A percentile compares a stretch with the other conserved stretches of the same genome.
These are phyloP conservation scores for Balaeniceps rex DNA, from an alignment of 2,113 vertebrate species.

Conservation along the genomic window DNA sequence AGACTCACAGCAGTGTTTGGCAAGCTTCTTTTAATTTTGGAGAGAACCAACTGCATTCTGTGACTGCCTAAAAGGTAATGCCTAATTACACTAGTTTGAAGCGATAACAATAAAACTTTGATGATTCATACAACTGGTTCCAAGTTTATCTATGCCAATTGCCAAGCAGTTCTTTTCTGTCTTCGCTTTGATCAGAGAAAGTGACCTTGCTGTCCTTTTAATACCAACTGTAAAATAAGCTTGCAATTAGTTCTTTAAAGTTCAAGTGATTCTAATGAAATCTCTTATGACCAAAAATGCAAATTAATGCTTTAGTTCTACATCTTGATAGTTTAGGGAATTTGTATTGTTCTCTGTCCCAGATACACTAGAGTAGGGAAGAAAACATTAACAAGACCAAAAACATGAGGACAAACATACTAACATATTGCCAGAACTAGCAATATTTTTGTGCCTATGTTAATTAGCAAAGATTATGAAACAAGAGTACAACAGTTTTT, in stretches of 20 bases:
- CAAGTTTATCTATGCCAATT: not conserved
- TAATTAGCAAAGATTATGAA: constrained; percentile 1
- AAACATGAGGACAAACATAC: not conserved
- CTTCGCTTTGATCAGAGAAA: constrained; percentile 47
- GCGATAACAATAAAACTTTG: not conserved
- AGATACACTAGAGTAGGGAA: not conserved
- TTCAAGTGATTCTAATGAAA: constrained; percentile 50
- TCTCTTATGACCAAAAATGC: constrained; percentile 43
- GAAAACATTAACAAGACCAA: not conserved
- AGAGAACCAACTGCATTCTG: not conserved
- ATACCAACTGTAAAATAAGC: constrained; percentile 19
- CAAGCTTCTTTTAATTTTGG: not conserved
- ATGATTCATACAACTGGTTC: constrained; percentile 12
- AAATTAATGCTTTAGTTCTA: constrained; percentile 42
- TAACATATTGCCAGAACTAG: not conserved
- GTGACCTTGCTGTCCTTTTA: constrained; percentile 37
- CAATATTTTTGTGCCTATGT: not conserved
- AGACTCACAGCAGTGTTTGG: not conserved
- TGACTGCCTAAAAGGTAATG: not conserved
- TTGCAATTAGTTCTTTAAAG: constrained; percentile 52
- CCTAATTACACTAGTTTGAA: not conserved
- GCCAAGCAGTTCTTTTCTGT: constrained; percentile 23
- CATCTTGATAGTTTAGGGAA: not conserved
- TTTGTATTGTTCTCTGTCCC: not conserved
- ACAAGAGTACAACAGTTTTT: not conserved